phyloP scores from a whole-genome alignment of 2,113 vertebrate species.

The Laticauda colubrina region DNA sequence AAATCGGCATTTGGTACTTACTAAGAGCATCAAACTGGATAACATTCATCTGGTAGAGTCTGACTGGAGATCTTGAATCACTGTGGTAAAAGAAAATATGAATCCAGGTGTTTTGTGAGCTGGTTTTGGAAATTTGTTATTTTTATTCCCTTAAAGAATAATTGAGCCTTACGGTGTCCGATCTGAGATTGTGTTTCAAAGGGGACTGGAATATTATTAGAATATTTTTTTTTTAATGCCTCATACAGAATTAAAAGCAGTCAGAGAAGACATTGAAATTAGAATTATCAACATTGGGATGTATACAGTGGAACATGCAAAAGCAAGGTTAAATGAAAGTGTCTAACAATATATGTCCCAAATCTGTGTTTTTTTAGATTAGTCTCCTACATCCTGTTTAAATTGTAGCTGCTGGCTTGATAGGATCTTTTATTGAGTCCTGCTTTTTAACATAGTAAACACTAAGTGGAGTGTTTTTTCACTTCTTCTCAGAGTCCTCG shows the following conservation, averaged over 20 bases:
- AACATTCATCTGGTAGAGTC: background rate
- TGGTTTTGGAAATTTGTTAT: background rate
- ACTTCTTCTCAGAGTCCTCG: conserved; percentile 69
- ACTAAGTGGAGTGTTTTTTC: conserved; percentile 9
- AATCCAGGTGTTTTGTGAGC: background rate
- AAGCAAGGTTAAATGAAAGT: background rate
- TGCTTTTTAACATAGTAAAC: conserved; percentile 15
- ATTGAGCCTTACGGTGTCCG: background rate
- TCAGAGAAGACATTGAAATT: background rate
- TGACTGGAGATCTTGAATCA: background rate
- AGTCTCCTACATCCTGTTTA: background rate
- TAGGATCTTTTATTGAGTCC: background rate
- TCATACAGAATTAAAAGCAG: background rate
- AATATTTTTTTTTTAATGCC: background rate
- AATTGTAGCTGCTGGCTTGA: background rate
- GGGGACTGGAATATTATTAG: background rate
- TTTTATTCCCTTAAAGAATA: background rate
- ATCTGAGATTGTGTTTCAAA: background rate
- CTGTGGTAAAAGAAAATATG: background rate
- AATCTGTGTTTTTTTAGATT: background rate
- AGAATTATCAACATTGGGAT: background rate
- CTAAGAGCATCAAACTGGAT: background rate
- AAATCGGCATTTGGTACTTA: background rate
- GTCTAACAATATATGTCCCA: background rate
- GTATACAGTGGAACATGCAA: background rate